phyloP scores from a whole-genome alignment of 1,140 invertebrate genomes.

The Tetragnatha versicolor region DNA sequence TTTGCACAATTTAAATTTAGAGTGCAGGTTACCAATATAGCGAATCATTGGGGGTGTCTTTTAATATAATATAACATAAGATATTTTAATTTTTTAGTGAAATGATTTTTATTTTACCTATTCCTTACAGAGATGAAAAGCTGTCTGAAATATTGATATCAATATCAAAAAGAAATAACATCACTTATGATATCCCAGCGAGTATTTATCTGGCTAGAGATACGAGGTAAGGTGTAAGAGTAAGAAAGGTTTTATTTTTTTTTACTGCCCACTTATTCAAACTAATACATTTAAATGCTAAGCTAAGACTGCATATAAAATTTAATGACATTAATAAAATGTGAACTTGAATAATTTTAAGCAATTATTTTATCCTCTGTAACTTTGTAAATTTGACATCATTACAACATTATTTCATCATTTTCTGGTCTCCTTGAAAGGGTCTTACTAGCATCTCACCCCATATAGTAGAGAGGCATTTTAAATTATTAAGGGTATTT shows the following conservation, averaged over 20 bases:
- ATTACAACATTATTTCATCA: too few species aligned
- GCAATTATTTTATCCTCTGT: too few species aligned
- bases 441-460: too few species aligned
- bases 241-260: not conserved
- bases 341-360: not conserved
- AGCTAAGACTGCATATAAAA: not conserved
- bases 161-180: constrained; percentile 69
- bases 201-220: constrained; percentile 40
- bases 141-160: constrained; percentile 63
- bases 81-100: not conserved
- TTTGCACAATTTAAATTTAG: too few species aligned
- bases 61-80: too few species aligned
- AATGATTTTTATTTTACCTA: not conserved
- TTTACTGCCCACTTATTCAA: not conserved
- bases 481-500: too few species aligned
- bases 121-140: constrained; percentile 69
- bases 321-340: not conserved
- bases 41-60: too few species aligned
- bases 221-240: constrained; percentile 32
- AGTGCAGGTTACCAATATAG: too few species aligned
- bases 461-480: too few species aligned
- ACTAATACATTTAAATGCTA: not conserved
- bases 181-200: constrained; percentile 60
- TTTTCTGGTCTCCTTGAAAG: too few species aligned
- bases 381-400: too few species aligned